Evolutionary conservation across 2,113 vertebrate genomes (phyloP).

Genomic region (Zosterops lateralis): DNA sequence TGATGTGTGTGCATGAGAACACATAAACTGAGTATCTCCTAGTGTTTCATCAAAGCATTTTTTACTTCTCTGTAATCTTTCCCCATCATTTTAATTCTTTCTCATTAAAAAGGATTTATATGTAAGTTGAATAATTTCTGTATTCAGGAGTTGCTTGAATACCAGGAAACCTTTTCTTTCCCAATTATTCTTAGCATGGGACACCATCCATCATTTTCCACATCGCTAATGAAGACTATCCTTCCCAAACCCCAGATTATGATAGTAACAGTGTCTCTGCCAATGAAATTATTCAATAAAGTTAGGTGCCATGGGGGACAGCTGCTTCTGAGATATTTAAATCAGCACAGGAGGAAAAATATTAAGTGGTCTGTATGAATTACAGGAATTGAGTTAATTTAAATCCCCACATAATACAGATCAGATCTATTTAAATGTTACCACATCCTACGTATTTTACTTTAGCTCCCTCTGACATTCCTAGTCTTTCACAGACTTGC

Average conservation of each 20-base stretch:
- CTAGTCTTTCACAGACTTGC: not conserved
- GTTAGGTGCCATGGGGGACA: not conserved
- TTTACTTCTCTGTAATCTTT: not conserved
- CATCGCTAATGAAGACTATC: not conserved
- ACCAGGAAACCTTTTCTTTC: slow-evolving; percentile 28
- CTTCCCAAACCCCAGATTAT: not conserved
- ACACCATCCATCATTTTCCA: not conserved
- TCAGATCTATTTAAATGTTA: not conserved
- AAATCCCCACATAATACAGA: not conserved
- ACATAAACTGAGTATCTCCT: not conserved
- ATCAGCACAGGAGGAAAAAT: not conserved
- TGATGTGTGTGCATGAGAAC: not conserved
- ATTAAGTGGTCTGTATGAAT: not conserved
- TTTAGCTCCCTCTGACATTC: not conserved
- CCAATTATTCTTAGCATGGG: slow-evolving; percentile 5
- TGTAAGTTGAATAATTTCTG: not conserved
- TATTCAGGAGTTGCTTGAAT: not conserved
- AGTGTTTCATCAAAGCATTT: not conserved
- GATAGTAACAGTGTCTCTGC: not conserved
- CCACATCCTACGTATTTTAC: not conserved
- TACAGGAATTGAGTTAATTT: not conserved
- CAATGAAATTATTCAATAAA: slow-evolving; percentile 8
- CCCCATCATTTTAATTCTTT: not conserved
- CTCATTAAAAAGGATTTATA: slow-evolving; percentile 1
- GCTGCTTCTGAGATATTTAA: slow-evolving; percentile 4